These are phyloP conservation scores for Agrochola litura DNA, from an alignment of 2,888 invertebrate genomes.

Conservation along the genomic window DNA sequence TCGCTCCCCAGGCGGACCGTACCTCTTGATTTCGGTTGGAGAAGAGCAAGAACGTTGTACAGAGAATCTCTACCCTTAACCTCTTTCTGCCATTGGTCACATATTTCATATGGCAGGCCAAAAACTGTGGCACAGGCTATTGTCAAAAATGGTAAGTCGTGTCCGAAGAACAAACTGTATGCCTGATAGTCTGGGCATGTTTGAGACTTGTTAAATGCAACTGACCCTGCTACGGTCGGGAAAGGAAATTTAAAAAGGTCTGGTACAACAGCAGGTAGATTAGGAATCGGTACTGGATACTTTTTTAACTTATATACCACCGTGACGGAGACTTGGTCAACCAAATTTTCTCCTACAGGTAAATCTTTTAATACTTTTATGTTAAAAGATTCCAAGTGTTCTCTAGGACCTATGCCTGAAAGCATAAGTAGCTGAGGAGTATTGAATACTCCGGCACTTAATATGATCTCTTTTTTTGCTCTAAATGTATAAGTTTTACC, in stretches of 20 bases:
- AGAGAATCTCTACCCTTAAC: conserved; percentile 51
- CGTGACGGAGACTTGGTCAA: conserved; percentile 33
- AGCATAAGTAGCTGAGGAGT: conserved; percentile 58
- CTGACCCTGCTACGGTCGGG: conserved; percentile 55
- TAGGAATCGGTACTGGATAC: conserved; percentile 17
- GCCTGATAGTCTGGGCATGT: conserved; percentile 53
- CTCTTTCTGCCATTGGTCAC: conserved; percentile 45
- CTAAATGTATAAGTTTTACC: conserved; percentile 37
- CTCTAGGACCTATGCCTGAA: conserved; percentile 57
- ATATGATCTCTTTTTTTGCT: conserved; percentile 57
- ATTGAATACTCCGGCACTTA: conserved; percentile 54
- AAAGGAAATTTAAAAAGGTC: conserved; percentile 53
- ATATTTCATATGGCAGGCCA: conserved; percentile 51
- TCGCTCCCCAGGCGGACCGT: conserved; percentile 63
- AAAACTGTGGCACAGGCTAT: conserved; percentile 45
- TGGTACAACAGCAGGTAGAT: background rate
- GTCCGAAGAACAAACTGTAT: conserved; percentile 47
- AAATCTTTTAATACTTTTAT: conserved; percentile 38
- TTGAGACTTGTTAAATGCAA: conserved; percentile 45
- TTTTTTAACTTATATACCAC: conserved; percentile 38
- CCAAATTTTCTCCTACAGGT: conserved; percentile 53
- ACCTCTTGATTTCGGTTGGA: conserved; percentile 81
- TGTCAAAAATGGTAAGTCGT: conserved; percentile 59
- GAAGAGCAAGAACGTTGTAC: conserved; percentile 44
- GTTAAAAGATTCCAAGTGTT: conserved; percentile 37